Evolutionary conservation across 2,797 vertebrate species (phyloP), one percentile per base, ranked within the genome.

Genomic region (Falco berigora): DNA sequence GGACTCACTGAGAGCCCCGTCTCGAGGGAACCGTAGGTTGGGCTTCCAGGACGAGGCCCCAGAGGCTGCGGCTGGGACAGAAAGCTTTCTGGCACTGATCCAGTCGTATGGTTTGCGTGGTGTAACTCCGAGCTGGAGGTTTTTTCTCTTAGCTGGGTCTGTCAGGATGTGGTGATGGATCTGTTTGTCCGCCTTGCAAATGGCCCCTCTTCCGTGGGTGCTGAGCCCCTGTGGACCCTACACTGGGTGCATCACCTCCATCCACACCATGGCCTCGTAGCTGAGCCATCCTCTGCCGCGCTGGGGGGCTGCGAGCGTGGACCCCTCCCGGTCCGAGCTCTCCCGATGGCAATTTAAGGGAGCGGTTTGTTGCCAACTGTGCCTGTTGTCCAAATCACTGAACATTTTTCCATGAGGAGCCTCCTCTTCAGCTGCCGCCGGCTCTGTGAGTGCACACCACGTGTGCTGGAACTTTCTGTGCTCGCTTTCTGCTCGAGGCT

Each of bases 321-420:
- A 18, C 23, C 24, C 40, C 14, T 30, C 32, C 1, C 0, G 1
- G 3, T 64, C 64, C 1, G 0, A 30, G 66, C 52, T 47, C 20
- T 55, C 36, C 64, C 5, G 2, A 1, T 12, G 9, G 30, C 34
- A 9, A 14, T 44, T 63, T 44, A 22, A 34, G 32, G 61, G 44
- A n/a, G 8, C 3, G 9, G 2, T 56, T 88, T 47, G 36, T 46
- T 61, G 27, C 14, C 11, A 3, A 4, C 6, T 9, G 50, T 34
- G 15, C 91, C 69, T 4, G 9, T 13, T 34, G 19, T 25, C 75
- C 44, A 8, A 27, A 50, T 42, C 3, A 5, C n/a, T 4, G 10
- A 40, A 28, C 0, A 0, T 38, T 20, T 87, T 77, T 28, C 74
- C 61, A 1, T 5, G 32, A 11, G 25, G 44, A 52, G 36, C 73